phyloP scores from a whole-genome alignment of 2,797 vertebrate genomes.

The Trichosurus vulpecula region DNA sequence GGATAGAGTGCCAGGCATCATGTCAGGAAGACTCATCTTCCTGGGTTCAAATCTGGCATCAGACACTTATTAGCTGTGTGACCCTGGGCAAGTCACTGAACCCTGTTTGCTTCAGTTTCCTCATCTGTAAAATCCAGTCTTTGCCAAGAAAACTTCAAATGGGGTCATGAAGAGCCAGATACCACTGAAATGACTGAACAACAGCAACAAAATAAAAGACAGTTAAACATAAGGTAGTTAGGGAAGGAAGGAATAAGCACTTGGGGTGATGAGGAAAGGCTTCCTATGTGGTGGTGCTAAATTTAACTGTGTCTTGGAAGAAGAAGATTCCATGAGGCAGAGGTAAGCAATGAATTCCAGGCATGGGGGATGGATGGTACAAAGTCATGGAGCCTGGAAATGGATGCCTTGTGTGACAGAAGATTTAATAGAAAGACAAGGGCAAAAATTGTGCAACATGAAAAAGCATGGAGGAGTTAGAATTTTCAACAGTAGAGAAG shows the following conservation, averaged over 20 bases:
- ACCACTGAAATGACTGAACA: not conserved
- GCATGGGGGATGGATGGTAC: not conserved
- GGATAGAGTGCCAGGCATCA: not conserved
- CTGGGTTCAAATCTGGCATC: not conserved
- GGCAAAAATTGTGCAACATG: not conserved
- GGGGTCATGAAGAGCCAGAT: not conserved
- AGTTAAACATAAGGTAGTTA: not conserved
- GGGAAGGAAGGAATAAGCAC: not conserved
- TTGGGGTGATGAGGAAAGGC: not conserved
- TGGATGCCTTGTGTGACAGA: constrained; percentile 14
- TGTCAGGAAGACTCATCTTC: not conserved
- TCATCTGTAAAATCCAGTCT: not conserved
- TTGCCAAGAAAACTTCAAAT: not conserved
- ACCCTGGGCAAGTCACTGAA: not conserved
- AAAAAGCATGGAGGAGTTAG: not conserved
- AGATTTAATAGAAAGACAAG: not conserved
- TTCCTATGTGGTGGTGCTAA: no score
- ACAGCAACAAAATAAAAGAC: not conserved
- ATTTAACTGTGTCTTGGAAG: not conserved
- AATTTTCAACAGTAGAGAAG: not conserved
- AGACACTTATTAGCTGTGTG: not conserved
- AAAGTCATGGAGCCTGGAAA: not conserved
- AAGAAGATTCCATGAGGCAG: not conserved
- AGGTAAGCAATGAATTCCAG: not conserved
- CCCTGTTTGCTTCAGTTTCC: not conserved